These are phyloP conservation scores for Danio albolineatus DNA, from an alignment of 2,797 vertebrate species.

Conservation along the genomic window DNA sequence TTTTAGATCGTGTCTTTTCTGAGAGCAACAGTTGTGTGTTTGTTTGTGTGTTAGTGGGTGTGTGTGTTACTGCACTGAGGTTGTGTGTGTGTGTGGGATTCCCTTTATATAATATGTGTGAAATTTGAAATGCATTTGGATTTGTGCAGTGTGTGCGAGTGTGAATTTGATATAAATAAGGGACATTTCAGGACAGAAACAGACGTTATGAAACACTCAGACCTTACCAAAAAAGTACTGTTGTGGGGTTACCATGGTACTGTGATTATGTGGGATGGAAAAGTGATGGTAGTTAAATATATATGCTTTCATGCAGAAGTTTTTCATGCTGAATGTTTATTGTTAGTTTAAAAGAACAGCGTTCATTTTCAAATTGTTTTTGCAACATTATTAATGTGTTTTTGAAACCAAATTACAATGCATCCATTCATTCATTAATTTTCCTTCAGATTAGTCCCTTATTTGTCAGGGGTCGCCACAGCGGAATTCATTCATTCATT, in stretches of 20 bases:
- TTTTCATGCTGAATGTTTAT: too few species aligned
- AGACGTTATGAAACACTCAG: neutral
- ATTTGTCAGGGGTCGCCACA: too few species aligned
- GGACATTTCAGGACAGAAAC: constrained; percentile 7
- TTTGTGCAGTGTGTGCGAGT: neutral
- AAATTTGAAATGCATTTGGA: neutral
- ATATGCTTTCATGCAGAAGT: neutral
- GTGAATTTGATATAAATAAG: neutral
- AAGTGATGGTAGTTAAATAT: neutral
- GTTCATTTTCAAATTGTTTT: too few species aligned
- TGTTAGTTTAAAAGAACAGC: too few species aligned
- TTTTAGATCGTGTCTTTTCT: neutral
- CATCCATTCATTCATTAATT: too few species aligned
- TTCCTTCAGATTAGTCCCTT: too few species aligned
- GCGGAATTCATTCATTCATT: too few species aligned
- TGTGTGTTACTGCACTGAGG: neutral
- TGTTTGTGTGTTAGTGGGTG: constrained; percentile 17
- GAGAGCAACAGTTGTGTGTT: neutral
- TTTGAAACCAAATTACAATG: too few species aligned
- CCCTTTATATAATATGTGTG: neutral
- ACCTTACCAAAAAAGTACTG: too few species aligned
- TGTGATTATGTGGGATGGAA: neutral
- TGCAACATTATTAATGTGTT: too few species aligned
- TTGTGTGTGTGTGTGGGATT: neutral
- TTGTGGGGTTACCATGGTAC: neutral